Base-by-base conservation (phyloP, 2,888 invertebrate genomes). In the Callyntrura sp. region DNA sequence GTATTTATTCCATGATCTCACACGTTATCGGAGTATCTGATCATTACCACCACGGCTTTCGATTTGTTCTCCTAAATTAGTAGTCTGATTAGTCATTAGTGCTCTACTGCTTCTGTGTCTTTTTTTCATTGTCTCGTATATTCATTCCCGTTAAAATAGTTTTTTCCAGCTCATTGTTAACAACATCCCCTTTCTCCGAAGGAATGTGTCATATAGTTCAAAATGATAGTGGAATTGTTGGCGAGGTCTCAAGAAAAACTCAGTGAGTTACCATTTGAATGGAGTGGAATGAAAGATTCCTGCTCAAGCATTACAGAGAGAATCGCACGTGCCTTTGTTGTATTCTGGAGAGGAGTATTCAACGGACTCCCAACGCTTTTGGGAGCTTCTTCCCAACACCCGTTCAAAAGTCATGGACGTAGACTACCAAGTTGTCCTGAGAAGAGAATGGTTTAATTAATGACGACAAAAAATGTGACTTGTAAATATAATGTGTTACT, bases 401-500 rank as follows among this genome's bases (percentile, higher is more conserved):
- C 84, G 65, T 84, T 88, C 60, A 76, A 55, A 62, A 65, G 68
- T 68, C 51, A 68, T 83, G 88, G 88, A 20, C 84, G 78, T 51
- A 62, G 88, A 68, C 48, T 68, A 28, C 91, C 90, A 11, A 90
- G 84, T 70, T 92, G 92, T 88, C 92, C 92, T 60, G 92, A 92
- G 70, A 92, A 92, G 73, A 89, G 92, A 81, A 87, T 92, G 85
- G 91, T 92, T 60, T 92, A 84, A 91, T 55, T 78, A 17, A 25
- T 62, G 14, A 85, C n/a, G n/a, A 35, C 35, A 76, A 60, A 25
- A 73, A 55, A 82, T 57, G 82, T 73, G 73, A 82, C 60, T 82
- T 55, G 55, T 68, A 12, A 55, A 51, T 85, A 25, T n/a, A n/a
- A n/a, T n/a, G 65, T 65, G 51, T 20, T 51, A 28, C 14, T 57